phyloP scores from a whole-genome alignment of 2,888 invertebrate species.

The Acronicta aceris region DNA sequence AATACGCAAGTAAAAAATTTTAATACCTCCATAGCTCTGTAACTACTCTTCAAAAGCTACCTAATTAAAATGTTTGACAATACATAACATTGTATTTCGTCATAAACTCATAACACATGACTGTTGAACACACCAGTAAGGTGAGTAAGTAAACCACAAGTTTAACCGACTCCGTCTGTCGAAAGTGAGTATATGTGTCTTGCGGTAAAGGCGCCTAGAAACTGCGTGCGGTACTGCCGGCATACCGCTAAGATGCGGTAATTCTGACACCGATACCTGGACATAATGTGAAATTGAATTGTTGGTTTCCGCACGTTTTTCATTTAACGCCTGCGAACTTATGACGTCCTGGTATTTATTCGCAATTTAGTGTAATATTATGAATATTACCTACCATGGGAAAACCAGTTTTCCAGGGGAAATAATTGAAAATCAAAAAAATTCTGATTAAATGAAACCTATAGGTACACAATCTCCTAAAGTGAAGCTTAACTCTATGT shows the following conservation, averaged over 20 bases:
- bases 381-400: too few species aligned
- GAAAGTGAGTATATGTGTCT: constrained; percentile 57
- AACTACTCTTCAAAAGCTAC: too few species aligned
- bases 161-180: constrained; percentile 42
- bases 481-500: too few species aligned
- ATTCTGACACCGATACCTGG: constrained; percentile 50
- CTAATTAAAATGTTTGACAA: too few species aligned
- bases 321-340: constrained; percentile 21
- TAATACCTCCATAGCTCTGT: too few species aligned
- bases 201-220: constrained; percentile 58
- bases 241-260: constrained; percentile 52
- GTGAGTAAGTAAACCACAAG: constrained; percentile 46
- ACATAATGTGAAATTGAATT: constrained; percentile 43
- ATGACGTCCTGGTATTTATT: constrained; percentile 18
- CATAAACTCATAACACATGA: constrained; percentile 29
- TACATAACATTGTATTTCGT: constrained; percentile 19
- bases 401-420: too few species aligned
- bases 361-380: neutral
- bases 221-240: constrained; percentile 44
- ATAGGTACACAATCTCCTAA: too few species aligned
- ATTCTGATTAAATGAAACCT: too few species aligned
- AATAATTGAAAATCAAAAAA: too few species aligned
- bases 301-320: constrained; percentile 42
- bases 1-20: too few species aligned
- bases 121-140: constrained; percentile 26